phyloP scores from a whole-genome alignment of 2,797 vertebrate species.

The Coracias cyanogaster region DNA sequence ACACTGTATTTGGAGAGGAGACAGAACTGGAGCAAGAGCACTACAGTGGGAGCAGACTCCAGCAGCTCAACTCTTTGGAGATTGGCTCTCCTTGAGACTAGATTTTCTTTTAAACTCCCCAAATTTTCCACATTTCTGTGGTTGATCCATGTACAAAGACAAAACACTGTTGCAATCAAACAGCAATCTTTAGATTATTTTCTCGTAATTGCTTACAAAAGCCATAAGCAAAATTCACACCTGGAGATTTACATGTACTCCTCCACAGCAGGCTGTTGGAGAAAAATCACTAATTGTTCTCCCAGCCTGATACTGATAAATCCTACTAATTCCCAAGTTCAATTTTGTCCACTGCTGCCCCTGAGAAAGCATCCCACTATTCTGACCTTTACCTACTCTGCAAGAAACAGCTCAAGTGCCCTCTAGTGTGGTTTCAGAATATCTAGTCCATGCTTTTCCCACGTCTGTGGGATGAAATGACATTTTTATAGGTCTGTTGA shows the following conservation, averaged over 20 bases:
- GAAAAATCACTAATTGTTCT: background rate
- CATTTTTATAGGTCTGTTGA: background rate
- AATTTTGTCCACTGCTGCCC: background rate
- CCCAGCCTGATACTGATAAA: background rate
- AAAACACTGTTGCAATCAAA: background rate
- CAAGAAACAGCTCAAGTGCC: conserved; percentile 70
- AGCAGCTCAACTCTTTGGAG: background rate
- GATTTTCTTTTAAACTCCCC: background rate
- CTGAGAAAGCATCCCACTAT: background rate
- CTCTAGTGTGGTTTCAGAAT: conserved; percentile 72
- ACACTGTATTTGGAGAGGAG: background rate
- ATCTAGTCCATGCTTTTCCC: background rate
- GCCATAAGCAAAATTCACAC: background rate
- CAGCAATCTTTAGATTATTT: background rate
- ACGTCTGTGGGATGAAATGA: background rate
- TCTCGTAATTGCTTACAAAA: background rate
- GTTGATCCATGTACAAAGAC: background rate
- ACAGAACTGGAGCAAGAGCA: background rate
- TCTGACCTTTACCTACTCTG: background rate
- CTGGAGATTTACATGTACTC: background rate
- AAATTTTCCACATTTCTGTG: background rate
- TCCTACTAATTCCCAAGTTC: background rate
- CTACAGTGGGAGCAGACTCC: background rate
- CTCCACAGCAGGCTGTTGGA: background rate
- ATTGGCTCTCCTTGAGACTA: background rate